Evolutionary conservation across 2,888 invertebrate genomes (phyloP).

Genomic region (Nomada hirtipes): DNA sequence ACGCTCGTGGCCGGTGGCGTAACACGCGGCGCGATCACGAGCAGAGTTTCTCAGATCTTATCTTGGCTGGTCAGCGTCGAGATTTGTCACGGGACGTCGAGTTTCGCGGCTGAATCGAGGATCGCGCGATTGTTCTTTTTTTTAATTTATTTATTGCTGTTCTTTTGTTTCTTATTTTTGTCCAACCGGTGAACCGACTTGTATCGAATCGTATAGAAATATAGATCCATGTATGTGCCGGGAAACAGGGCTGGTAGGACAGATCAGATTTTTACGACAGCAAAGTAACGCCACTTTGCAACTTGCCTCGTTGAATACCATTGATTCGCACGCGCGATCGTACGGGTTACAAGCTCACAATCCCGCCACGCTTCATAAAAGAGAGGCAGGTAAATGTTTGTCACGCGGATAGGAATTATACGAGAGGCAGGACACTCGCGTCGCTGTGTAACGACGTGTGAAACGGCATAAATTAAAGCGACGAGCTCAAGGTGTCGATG

Average conservation of each 20-base stretch:
- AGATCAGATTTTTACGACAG: not conserved
- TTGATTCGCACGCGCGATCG: not conserved
- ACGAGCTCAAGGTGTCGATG: slow-evolving; percentile 21
- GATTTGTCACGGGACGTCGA: slow-evolving; percentile 44
- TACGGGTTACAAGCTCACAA: slow-evolving; percentile 9
- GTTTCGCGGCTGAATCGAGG: slow-evolving; percentile 15
- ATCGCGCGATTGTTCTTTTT: not conserved
- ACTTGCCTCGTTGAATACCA: slow-evolving; percentile 8
- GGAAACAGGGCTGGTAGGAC: not conserved
- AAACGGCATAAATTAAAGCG: slow-evolving; percentile 53
- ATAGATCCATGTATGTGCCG: not conserved
- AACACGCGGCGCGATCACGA: slow-evolving; percentile 31
- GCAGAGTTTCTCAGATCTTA: slow-evolving; percentile 43
- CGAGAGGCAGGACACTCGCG: slow-evolving; percentile 42
- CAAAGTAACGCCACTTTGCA: not conserved
- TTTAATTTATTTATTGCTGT: not conserved
- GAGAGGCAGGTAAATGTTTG: slow-evolving; percentile 52
- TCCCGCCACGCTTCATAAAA: slow-evolving; percentile 45
- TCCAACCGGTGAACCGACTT: not conserved
- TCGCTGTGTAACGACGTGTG: slow-evolving; percentile 40
- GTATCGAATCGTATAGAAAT: no score
- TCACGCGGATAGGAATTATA: slow-evolving; percentile 45
- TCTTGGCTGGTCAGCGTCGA: slow-evolving; percentile 13
- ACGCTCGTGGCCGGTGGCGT: slow-evolving; percentile 36
- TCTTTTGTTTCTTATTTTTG: not conserved